Evolutionary conservation across 2,888 invertebrate genomes (phyloP).

Genomic region (Melanchra persicariae): DNA sequence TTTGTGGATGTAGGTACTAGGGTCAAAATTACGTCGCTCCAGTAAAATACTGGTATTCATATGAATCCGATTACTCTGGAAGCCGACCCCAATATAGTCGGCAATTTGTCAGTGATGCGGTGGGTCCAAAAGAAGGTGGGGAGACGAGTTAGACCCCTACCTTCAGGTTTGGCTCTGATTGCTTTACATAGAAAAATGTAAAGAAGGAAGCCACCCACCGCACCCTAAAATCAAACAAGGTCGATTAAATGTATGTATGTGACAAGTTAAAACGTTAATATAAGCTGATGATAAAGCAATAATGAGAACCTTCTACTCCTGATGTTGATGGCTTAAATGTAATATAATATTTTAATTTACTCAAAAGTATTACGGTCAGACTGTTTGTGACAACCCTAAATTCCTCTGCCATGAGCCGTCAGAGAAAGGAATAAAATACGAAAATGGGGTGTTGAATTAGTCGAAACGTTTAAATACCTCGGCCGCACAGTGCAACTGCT

Average conservation of each 20-base stretch:
- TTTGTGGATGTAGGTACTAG: neutral
- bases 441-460: neutral
- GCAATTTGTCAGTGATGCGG: no score
- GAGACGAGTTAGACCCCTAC: neutral
- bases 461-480: constrained; percentile 3
- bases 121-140: neutral
- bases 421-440: neutral
- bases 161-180: neutral
- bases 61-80: no score
- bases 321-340: neutral
- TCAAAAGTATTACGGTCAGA: neutral
- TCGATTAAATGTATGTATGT: no score
- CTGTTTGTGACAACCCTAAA: constrained; percentile 12
- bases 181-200: no score
- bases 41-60: no score
- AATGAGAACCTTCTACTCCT: neutral
- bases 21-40: neutral
- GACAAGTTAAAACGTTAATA: no score
- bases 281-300: no score
- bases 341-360: neutral
- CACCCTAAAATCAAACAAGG: no score
- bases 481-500: neutral
- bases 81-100: no score
- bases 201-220: no score
- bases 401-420: constrained; percentile 13